Percentiles rank a stretch among this genome's conserved stretches.
phyloP scores from a whole-genome alignment of 2,888 invertebrate species.

The Phrixothrix hirtus region DNA sequence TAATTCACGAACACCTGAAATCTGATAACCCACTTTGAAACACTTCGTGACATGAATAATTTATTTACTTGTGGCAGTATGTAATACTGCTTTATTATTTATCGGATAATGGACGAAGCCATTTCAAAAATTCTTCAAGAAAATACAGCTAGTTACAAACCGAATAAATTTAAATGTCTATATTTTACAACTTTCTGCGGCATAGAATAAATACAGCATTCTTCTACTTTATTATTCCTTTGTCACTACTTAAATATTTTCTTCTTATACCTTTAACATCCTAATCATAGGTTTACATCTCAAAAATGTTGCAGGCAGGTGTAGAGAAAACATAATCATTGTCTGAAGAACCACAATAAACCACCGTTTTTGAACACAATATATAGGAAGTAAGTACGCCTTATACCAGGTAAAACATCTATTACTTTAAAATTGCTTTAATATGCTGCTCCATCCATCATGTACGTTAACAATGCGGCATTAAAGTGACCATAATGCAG shows the following conservation, averaged over 20 bases:
- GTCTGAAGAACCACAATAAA: slow-evolving; percentile 10
- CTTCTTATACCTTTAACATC: background rate
- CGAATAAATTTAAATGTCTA: too few species aligned
- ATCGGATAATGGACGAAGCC: slow-evolving; percentile 24
- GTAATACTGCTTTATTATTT: slow-evolving; percentile 28
- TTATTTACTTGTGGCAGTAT: slow-evolving; percentile 28
- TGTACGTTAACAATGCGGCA: slow-evolving; percentile 29
- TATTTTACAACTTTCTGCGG: too few species aligned
- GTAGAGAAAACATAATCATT: slow-evolving; percentile 23
- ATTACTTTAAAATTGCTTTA: slow-evolving; percentile 36
- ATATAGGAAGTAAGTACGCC: slow-evolving; percentile 22
- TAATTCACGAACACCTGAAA: slow-evolving; percentile 26
- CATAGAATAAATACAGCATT: background rate
- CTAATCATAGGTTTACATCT: slow-evolving; percentile 24
- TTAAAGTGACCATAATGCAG: slow-evolving; percentile 34
- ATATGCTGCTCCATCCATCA: slow-evolving; percentile 35
- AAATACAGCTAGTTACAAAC: too few species aligned
- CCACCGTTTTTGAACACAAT: slow-evolving; percentile 11
- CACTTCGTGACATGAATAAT: slow-evolving; percentile 30
- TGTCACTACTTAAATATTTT: slow-evolving; percentile 8
- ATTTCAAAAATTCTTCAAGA: slow-evolving; percentile 18
- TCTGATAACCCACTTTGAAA: slow-evolving; percentile 31
- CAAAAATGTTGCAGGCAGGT: slow-evolving; percentile 19
- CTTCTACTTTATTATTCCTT: slow-evolving; percentile 2
- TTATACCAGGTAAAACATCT: slow-evolving; percentile 24